Base-by-base conservation (phyloP, 2,888 invertebrate species). In the Drosophila nr. perissopoda region DNA sequence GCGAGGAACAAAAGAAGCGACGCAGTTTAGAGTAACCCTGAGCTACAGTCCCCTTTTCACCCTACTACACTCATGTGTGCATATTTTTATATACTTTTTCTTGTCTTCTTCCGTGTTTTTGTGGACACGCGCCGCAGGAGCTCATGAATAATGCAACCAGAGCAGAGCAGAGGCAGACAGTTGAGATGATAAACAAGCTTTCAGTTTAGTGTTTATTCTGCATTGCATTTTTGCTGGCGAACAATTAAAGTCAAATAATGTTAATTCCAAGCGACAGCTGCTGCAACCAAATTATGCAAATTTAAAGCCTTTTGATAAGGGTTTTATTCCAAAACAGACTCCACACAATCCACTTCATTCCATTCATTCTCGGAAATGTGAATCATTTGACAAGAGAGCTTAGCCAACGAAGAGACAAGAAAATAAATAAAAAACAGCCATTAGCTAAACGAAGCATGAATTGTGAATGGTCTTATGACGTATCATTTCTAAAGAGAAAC, bases 91-190 rank as follows among this genome's bases (percentile, higher is more conserved):
- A 51, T 0, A 33, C 27, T 16, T 3, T 31, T n/a, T 34, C 18
- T 10, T 18, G 27, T 27, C 0, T 38, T 27, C 10, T 40, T 18
- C n/a, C n/a, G n/a, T 48, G 29, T 27, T 51, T 52, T 56, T 40
- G 48, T 38, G 60, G 69, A 78, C 90, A 84, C 87, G 79, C 85
- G 76, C 73, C 73, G 33, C 65, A 66, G 69, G 71, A 69, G 31
- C 82, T 89, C 80, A 84, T 84, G 88, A 84, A 84, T 84, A 87
- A 84, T 84, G 88, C 88, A 89, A 74, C 45, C 33, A 40, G 31
- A 69, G 57, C 52, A 31, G 25, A n/a, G 36, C 49, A 38, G 18
- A 36, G 49, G 57, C 48, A 70, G 56, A 66, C 38, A 42, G 48
- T 38, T 25, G 42, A 51, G 58, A 42, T 59, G 61, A 76, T 84